A percentile compares a stretch with the other conserved stretches of the same genome.
Conservation (phyloP, 2,888 invertebrate species). For the Pachycephus smyrnensis region DNA sequence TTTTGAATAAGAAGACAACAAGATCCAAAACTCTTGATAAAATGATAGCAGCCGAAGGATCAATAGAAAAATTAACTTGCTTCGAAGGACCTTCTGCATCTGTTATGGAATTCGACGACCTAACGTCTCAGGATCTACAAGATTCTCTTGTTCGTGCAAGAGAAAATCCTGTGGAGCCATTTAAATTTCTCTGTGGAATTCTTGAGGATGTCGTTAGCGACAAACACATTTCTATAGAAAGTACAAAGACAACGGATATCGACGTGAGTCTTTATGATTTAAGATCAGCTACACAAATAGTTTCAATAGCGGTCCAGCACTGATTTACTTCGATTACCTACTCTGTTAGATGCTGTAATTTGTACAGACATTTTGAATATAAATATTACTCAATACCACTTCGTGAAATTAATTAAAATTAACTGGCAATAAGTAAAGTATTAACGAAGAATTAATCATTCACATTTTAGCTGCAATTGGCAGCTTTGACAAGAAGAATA, state of each 20-base stretch:
- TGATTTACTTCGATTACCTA: no score
- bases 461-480: constrained; percentile 59
- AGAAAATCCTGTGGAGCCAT: constrained; percentile 38
- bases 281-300: no score
- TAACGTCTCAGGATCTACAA: constrained; percentile 30
- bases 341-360: no score
- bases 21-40: constrained; percentile 4
- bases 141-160: constrained; percentile 29
- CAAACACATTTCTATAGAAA: constrained; percentile 11
- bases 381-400: no score
- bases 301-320: no score
- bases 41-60: constrained; percentile 14
- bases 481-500: constrained; percentile 67
- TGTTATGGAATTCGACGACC: constrained; percentile 27
- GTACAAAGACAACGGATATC: constrained; percentile 37
- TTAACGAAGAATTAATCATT: background rate
- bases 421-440: background rate
- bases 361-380: no score
- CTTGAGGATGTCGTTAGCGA: constrained; percentile 21
- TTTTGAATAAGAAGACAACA: background rate
- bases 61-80: constrained; percentile 16
- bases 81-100: constrained; percentile 13
- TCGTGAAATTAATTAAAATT: no score
- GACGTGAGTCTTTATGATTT: constrained; percentile 32
- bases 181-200: constrained; percentile 39